These are phyloP conservation scores for Antechinus stuartii DNA, from an alignment of 2,113 vertebrate species.

Conservation along the genomic window DNA sequence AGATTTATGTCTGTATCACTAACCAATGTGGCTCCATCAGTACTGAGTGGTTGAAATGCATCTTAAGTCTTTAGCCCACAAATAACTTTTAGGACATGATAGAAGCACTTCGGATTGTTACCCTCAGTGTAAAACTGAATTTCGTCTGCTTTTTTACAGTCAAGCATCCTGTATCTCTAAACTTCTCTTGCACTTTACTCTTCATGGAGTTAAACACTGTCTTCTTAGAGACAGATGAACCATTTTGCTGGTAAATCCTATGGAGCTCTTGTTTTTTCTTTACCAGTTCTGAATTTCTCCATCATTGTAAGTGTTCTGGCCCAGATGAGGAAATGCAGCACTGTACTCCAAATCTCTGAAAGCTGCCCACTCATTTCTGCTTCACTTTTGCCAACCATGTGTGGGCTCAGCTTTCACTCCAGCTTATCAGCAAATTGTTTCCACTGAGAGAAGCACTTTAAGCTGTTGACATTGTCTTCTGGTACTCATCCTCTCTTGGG, in stretches of 20 bases:
- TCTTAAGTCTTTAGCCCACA: too few relatives aligned
- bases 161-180: neutral
- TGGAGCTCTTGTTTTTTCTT: neutral
- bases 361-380: neutral
- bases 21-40: too few relatives aligned
- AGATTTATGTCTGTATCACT: too few relatives aligned
- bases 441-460: neutral
- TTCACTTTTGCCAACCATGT: neutral
- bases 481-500: neutral
- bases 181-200: neutral
- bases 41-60: too few relatives aligned
- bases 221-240: neutral
- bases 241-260: neutral
- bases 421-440: neutral
- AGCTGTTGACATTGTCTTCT: neutral
- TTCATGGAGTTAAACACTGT: neutral
- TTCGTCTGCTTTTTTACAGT: too few relatives aligned
- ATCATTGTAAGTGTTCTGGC: neutral
- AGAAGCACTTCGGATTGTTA: too few relatives aligned
- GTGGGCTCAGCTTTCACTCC: neutral
- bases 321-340: neutral
- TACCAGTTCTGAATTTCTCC: neutral
- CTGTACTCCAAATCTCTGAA: neutral
- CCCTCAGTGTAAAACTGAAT: too few relatives aligned
- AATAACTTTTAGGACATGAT: too few relatives aligned